phyloP scores from a whole-genome alignment of 2,888 invertebrate genomes.

The Acanthosepion esculentum region DNA sequence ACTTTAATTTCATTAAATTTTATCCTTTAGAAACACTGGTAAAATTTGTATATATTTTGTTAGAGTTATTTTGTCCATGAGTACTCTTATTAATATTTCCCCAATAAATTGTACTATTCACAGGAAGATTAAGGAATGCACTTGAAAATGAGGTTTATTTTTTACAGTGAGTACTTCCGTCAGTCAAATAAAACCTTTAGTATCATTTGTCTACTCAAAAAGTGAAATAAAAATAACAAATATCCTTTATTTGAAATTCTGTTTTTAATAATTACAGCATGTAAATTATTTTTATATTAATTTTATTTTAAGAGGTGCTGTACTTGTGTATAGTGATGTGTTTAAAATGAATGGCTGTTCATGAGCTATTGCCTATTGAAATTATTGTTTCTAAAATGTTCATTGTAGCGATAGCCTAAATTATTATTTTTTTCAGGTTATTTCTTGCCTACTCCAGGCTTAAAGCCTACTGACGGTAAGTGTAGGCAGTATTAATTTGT shows the following conservation, averaged over 20 bases:
- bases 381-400: constrained; percentile 40
- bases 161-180: background rate
- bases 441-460: constrained; percentile 49
- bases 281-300: background rate
- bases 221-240: background rate
- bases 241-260: background rate
- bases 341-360: constrained; percentile 17
- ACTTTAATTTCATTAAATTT: background rate
- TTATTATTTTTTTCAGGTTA: constrained; percentile 48
- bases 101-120: background rate
- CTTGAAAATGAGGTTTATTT: background rate
- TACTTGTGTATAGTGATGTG: background rate
- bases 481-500: background rate
- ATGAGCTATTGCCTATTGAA: constrained; percentile 33
- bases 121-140: background rate
- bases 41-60: background rate
- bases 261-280: background rate
- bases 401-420: constrained; percentile 34
- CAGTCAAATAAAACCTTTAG: background rate
- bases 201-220: background rate
- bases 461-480: constrained; percentile 47
- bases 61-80: background rate
- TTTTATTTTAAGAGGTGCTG: background rate
- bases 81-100: background rate
- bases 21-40: background rate